These are phyloP conservation scores for Hemithea aestivaria DNA, from an alignment of 2,888 invertebrate species.

Conservation along the genomic window DNA sequence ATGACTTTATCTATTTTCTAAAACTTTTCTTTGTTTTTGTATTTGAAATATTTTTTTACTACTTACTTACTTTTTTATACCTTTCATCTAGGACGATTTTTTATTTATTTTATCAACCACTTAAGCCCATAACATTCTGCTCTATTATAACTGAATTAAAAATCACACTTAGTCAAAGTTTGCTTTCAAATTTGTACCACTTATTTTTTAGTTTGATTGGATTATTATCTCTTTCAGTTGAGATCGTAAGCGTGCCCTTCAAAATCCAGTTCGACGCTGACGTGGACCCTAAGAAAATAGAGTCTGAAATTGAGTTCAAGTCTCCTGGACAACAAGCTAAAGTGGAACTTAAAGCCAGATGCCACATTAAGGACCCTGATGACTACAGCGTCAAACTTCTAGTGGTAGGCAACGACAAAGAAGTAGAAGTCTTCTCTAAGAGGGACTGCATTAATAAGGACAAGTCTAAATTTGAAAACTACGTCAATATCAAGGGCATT, in stretches of 20 bases:
- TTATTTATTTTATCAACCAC: too few relatives aligned
- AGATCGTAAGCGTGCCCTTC: slow-evolving; percentile 74
- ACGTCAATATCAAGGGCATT: slow-evolving; percentile 77
- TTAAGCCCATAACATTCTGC: too few relatives aligned
- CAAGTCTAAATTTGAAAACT: slow-evolving; percentile 81
- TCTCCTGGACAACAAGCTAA: slow-evolving; percentile 81
- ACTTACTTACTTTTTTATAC: too few relatives aligned
- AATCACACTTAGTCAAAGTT: too few relatives aligned
- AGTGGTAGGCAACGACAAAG: slow-evolving; percentile 47
- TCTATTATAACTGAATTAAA: too few relatives aligned
- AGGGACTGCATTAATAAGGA: slow-evolving; percentile 75
- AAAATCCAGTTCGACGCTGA: slow-evolving; percentile 77
- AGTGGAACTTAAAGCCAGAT: slow-evolving; percentile 78
- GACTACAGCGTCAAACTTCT: slow-evolving; percentile 62
- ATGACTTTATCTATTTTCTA: too few relatives aligned
- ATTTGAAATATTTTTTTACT: too few relatives aligned
- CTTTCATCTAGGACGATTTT: too few relatives aligned
- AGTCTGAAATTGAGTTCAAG: slow-evolving; percentile 76
- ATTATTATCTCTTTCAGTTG: slow-evolving; percentile 56
- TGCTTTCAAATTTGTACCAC: too few relatives aligned
- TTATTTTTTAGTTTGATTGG: too few relatives aligned
- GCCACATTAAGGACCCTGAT: slow-evolving; percentile 59
- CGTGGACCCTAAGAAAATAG: slow-evolving; percentile 75
- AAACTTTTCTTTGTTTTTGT: too few relatives aligned
- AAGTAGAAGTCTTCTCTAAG: slow-evolving; percentile 73